Percentiles rank a stretch among this genome's conserved stretches.
These are phyloP conservation scores for Myotis pilosus DNA, from an alignment of 2,797 vertebrate species.

Conservation along the genomic window DNA sequence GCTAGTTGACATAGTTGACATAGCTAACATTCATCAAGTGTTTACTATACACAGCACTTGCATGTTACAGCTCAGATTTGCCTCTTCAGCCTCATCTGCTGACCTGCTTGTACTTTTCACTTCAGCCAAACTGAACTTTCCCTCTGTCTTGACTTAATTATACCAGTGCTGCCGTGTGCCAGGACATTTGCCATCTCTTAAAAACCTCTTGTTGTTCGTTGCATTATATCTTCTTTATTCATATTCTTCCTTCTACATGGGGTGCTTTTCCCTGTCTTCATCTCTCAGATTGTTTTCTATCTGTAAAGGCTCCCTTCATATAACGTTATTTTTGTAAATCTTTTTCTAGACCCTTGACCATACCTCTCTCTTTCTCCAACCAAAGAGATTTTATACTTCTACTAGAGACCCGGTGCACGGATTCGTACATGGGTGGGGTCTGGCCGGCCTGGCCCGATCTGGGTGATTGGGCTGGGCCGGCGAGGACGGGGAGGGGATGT, in stretches of 20 bases:
- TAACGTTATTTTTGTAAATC: background rate
- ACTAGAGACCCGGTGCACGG: too few relatives aligned
- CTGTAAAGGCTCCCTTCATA: background rate
- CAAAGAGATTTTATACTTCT: constrained; percentile 1
- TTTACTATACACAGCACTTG: background rate
- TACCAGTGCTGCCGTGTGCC: background rate
- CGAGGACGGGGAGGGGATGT: accelerated
- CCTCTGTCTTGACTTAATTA: background rate
- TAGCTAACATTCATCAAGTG: background rate
- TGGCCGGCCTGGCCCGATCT: too few relatives aligned
- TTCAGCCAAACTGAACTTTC: constrained; percentile 8
- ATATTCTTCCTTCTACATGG: background rate
- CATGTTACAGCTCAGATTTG: background rate
- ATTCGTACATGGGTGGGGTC: too few relatives aligned
- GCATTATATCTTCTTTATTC: constrained; percentile 32
- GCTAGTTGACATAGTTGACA: background rate
- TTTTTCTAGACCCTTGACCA: constrained; percentile 28
- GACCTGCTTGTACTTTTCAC: background rate
- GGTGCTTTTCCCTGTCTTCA: background rate
- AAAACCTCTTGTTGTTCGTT: background rate
- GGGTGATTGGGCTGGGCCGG: too few relatives aligned
- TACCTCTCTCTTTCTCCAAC: background rate
- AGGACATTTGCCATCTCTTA: background rate
- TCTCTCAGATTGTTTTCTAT: background rate
- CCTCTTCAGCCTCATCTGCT: background rate